Base-by-base conservation (phyloP, 2,113 vertebrate genomes). In the Myiozetetes cayanensis region DNA sequence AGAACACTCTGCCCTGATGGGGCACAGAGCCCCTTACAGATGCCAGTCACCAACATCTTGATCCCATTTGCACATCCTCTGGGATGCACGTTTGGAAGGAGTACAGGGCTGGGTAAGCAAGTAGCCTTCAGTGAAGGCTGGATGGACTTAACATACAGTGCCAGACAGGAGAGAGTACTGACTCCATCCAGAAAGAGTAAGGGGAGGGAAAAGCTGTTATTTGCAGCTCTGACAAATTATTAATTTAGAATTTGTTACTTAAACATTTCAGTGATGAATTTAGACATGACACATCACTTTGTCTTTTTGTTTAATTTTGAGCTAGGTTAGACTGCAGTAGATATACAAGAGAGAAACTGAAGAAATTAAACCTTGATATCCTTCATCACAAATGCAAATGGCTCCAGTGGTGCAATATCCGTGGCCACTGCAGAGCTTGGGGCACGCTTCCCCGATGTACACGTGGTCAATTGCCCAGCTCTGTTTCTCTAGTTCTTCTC, bases 391-490 rank as follows among this genome's bases (percentile, higher is more conserved):
- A 97, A 99, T 99, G 97, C 99, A 99, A 82, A 99, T 35, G 10
- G 98, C 98, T 80, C 99, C 99, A 2, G 97, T 99, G 1, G 99
- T 99, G 75, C 99, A 99, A 92, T 99, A 99, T 16, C 99, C 99
- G 0, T 96, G 99, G 30, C 99, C 99, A 5, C 99, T 99, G 98
- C 99, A 99, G 88, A 99, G 98, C 83, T 98, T 98, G 2, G 99
- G 98, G 85, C 99, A 99, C 0, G 99, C 98, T 96, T 99, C 99
- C 14, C 99, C 99, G 0, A 99, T 99, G 96, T 99, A 99, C 68
- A 99, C 99, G 0, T 99, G 98, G 96, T 99, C 99, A 3, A 99
- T 99, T 4, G 98, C 99, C 99, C 99, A 99, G 97, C 99, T 99
- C 87, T 99, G 99, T 58, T 99, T 98, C 97, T 99, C 99, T 2